These are phyloP conservation scores for Drosophila guanche DNA, from an alignment of 1,140 invertebrate genomes.

Conservation along the genomic window DNA sequence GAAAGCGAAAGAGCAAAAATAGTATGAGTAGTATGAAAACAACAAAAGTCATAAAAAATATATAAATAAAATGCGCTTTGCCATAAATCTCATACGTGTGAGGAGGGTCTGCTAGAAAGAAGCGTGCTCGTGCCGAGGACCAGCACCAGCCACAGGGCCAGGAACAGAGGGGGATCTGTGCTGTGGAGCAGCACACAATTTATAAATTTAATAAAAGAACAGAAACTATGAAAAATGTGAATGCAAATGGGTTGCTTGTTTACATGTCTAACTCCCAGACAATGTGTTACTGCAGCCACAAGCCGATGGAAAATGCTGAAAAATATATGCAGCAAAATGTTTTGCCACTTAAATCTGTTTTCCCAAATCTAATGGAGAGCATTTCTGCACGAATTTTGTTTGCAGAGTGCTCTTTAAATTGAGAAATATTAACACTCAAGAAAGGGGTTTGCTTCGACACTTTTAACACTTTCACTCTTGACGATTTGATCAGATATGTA, in stretches of 20 bases:
- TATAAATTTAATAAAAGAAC: slow-evolving; percentile 46
- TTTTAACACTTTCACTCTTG: not conserved
- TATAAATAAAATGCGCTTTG: slow-evolving; percentile 49
- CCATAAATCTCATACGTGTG: slow-evolving; percentile 49
- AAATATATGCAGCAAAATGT: slow-evolving; percentile 15
- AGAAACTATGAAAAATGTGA: slow-evolving; percentile 35
- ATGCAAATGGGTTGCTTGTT: slow-evolving; percentile 44
- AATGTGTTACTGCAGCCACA: slow-evolving; percentile 19
- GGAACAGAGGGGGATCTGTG: not conserved
- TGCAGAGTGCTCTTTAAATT: too few species aligned
- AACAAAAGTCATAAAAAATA: slow-evolving; percentile 53
- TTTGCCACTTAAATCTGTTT: slow-evolving; percentile 26
- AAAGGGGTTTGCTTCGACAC: not conserved
- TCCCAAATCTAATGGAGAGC: too few species aligned
- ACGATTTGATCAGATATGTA: too few species aligned
- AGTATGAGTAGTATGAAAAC: slow-evolving; percentile 13
- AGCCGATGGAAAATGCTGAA: slow-evolving; percentile 4
- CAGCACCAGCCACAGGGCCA: not conserved
- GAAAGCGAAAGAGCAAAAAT: slow-evolving; percentile 15
- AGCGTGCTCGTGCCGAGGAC: slow-evolving; percentile 43
- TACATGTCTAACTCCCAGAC: slow-evolving; percentile 19
- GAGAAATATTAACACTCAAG: too few species aligned
- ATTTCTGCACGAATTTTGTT: too few species aligned
- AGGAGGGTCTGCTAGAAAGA: slow-evolving; percentile 5
- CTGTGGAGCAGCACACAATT: slow-evolving; percentile 11